Percentiles rank a stretch among this genome's conserved stretches.
Evolutionary conservation across 2,113 vertebrate species (phyloP).

Genomic region (Scytalopus superciliaris): DNA sequence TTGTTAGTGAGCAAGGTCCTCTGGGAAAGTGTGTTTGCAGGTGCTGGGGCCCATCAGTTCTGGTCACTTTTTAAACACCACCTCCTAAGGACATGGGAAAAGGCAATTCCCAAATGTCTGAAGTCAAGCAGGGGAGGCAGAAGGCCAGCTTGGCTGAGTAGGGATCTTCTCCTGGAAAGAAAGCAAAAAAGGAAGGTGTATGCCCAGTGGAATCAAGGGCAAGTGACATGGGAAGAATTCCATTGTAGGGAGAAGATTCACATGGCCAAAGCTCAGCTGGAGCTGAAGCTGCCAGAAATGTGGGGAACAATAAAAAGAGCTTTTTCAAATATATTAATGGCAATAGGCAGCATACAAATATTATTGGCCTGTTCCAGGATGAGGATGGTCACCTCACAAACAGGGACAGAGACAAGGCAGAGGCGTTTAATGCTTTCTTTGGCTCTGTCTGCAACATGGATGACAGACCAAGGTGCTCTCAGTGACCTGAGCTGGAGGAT

Average conservation of each 20-base stretch:
- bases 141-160: neutral
- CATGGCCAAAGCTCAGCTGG: neutral
- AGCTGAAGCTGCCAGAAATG: neutral
- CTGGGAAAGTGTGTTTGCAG: neutral
- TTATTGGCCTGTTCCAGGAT: no score
- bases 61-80: neutral
- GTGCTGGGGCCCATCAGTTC: neutral
- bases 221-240: neutral
- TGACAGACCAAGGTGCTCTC: no score
- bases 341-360: no score
- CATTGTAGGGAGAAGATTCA: neutral
- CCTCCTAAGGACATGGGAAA: neutral
- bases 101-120: neutral
- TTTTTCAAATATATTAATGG: no score
- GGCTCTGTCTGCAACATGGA: no score
- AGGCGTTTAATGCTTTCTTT: no score
- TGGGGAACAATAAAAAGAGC: neutral
- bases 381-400: no score
- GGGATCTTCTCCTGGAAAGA: neutral
- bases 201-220: neutral
- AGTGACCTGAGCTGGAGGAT: no score
- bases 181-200: neutral
- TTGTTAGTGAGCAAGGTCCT: neutral
- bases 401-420: no score
- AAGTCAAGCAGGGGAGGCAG: neutral